phyloP scores from a whole-genome alignment of 2,113 vertebrate species.

The Glaucidium brasilianum region DNA sequence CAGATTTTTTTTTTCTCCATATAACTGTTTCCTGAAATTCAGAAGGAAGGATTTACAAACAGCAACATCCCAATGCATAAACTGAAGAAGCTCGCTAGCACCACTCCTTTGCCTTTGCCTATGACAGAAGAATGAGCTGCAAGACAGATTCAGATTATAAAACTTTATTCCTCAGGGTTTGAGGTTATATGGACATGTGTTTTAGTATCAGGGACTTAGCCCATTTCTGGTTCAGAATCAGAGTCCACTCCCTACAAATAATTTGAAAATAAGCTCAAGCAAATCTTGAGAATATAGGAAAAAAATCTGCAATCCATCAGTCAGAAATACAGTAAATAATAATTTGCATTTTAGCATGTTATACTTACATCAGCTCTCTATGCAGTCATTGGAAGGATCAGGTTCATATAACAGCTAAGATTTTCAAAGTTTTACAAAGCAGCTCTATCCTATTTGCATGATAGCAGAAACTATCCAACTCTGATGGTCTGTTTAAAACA shows the following conservation, averaged over 20 bases:
- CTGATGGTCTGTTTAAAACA: background rate
- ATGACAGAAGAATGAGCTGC: background rate
- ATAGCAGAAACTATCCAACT: background rate
- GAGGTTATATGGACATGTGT: background rate
- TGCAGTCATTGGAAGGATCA: background rate
- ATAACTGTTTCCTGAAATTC: background rate
- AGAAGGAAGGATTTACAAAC: background rate
- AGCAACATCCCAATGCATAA: background rate
- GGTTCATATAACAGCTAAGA: background rate
- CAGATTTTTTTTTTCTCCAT: background rate
- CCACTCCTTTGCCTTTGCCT: background rate
- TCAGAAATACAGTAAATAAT: background rate
- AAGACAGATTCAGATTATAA: background rate
- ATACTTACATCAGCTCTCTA: slow-evolving; percentile 30
- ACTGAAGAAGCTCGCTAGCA: background rate
- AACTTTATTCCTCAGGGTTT: background rate
- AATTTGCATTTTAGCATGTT: background rate
- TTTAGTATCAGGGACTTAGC: background rate
- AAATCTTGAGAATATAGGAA: background rate
- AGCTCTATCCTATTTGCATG: background rate
- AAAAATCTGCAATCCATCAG: background rate
- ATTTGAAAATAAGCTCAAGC: background rate
- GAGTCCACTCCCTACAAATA: background rate
- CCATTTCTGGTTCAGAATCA: background rate
- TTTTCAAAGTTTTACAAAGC: background rate